A percentile compares a stretch with the other conserved stretches of the same genome.
These are phyloP conservation scores for Premnoplex brunnescens DNA, from an alignment of 2,797 vertebrate species.

Conservation along the genomic window DNA sequence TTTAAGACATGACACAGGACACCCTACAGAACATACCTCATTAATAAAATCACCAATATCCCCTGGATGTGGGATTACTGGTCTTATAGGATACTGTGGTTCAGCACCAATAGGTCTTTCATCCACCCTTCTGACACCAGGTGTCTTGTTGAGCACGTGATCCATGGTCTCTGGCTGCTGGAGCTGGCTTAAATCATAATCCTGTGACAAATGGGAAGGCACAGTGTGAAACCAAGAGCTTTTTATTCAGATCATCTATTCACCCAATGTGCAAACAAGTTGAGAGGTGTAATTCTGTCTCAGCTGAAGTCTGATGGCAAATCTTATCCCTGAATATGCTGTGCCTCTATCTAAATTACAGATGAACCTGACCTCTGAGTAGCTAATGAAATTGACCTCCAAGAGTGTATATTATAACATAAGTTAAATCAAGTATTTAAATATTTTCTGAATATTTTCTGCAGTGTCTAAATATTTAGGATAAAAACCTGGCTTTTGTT, in stretches of 20 bases:
- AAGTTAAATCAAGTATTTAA: not conserved
- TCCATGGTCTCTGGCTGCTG: slow-evolving; percentile 94
- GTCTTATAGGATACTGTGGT: slow-evolving; percentile 92
- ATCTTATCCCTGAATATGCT: not conserved
- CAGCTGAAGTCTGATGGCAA: not conserved
- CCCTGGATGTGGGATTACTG: slow-evolving; percentile 90
- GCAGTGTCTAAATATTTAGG: not conserved
- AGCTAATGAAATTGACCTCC: not conserved
- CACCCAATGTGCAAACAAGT: not conserved
- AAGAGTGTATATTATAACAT: not conserved
- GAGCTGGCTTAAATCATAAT: slow-evolving; percentile 95
- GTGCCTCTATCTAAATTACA: not conserved
- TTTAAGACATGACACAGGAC: not conserved
- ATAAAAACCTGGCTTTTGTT: not conserved
- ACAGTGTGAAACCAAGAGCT: slow-evolving; percentile 15
- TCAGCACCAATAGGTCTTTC: slow-evolving; percentile 92
- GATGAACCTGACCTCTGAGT: not conserved
- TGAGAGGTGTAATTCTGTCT: not conserved
- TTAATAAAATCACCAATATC: slow-evolving; percentile 97
- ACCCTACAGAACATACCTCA: slow-evolving; percentile 80
- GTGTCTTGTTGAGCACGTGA: slow-evolving; percentile 89
- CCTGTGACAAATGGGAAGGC: slow-evolving; percentile 74
- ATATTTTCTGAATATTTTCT: not conserved
- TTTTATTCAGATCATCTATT: not conserved
- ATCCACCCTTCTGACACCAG: slow-evolving; percentile 90